A percentile compares a stretch with the other conserved stretches of the same genome.
Evolutionary conservation across 2,113 vertebrate species (phyloP).

Genomic region (Cariama cristata): DNA sequence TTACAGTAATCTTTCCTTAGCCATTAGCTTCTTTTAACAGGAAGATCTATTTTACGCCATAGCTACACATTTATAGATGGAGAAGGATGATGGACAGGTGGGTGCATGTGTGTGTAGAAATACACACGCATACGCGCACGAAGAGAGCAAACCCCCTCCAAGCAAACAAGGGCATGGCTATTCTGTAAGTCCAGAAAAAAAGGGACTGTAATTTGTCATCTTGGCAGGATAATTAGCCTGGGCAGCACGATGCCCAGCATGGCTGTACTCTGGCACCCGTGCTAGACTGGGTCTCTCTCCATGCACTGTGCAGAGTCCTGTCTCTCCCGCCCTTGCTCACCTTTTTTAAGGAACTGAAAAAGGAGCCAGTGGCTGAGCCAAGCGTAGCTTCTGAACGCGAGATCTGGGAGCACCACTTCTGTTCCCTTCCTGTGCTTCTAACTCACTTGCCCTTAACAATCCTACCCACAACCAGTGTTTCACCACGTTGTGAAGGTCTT

Average conservation of each 20-base stretch:
- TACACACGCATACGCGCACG: fast-evolving
- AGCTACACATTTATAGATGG: not conserved
- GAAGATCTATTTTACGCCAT: not conserved
- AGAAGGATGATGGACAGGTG: not conserved
- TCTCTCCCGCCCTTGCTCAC: not conserved
- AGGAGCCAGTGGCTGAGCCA: not conserved
- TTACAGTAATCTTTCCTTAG: not conserved
- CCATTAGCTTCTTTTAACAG: not conserved
- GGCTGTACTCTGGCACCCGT: fast-evolving
- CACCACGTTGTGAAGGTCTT: not conserved
- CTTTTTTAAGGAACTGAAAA: not conserved
- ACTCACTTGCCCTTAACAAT: not conserved
- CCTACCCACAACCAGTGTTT: not conserved
- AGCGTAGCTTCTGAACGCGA: fast-evolving
- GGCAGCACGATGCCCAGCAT: not conserved
- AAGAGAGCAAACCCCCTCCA: not conserved
- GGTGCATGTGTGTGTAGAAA: not conserved
- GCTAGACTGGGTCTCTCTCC: not conserved
- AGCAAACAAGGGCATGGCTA: not conserved
- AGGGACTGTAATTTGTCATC: not conserved
- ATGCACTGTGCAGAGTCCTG: not conserved
- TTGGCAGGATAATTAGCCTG: not conserved
- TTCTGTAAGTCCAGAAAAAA: not conserved
- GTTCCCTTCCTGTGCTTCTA: not conserved
- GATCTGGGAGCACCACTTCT: not conserved